Evolutionary conservation across 2,888 invertebrate genomes (phyloP).

Genomic region (Margaritifera margaritifera): DNA sequence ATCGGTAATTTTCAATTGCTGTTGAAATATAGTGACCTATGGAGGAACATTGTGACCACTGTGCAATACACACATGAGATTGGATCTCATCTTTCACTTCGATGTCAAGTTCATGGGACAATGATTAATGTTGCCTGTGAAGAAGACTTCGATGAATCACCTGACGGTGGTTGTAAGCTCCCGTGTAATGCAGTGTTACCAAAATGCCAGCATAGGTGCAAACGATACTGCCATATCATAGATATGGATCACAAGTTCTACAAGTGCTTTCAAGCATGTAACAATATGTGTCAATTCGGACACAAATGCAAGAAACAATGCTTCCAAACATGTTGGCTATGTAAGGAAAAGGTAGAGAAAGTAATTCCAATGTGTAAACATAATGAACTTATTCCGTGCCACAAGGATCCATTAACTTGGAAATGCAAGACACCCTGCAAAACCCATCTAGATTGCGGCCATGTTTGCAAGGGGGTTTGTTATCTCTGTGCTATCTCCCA

Average conservation of each 20-base stretch:
- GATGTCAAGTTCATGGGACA: slow-evolving; percentile 55
- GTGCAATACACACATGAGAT: slow-evolving; percentile 24
- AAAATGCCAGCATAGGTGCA: slow-evolving; percentile 35
- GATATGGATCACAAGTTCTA: slow-evolving; percentile 13
- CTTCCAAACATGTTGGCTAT: slow-evolving; percentile 7
- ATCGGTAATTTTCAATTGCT: slow-evolving; percentile 65
- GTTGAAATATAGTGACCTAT: slow-evolving; percentile 32
- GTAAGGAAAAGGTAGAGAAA: slow-evolving; percentile 12
- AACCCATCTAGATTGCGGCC: slow-evolving; percentile 10
- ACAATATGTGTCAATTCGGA: slow-evolving; percentile 5
- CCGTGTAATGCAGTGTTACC: slow-evolving; percentile 40
- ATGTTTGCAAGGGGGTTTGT: background rate
- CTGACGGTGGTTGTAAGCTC: slow-evolving; percentile 54
- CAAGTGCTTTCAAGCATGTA: slow-evolving; percentile 12
- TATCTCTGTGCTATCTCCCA: too few relatives aligned
- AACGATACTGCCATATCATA: slow-evolving; percentile 15
- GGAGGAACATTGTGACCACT: slow-evolving; percentile 37
- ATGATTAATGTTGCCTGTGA: slow-evolving; percentile 13
- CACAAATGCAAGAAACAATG: slow-evolving; percentile 7
- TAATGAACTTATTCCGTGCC: slow-evolving; percentile 6
- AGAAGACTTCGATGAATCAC: slow-evolving; percentile 44
- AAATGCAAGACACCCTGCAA: slow-evolving; percentile 8
- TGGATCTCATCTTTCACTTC: slow-evolving; percentile 34
- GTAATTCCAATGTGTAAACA: slow-evolving; percentile 13
- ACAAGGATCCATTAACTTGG: background rate